Conservation (phyloP, 2,888 invertebrate genomes). For the Junonia oenone region DNA sequence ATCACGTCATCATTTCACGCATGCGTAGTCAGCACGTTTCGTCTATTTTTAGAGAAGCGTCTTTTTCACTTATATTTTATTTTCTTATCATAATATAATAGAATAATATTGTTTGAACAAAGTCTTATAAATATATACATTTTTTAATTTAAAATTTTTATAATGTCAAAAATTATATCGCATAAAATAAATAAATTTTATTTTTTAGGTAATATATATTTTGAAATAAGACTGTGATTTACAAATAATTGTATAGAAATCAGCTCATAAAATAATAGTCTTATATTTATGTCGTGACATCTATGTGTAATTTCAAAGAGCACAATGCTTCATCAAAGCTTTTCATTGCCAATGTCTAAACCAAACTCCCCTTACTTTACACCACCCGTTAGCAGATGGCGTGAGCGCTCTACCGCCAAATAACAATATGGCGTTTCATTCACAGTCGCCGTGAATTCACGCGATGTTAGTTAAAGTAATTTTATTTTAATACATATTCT, state of each 20-base stretch:
- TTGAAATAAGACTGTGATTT: too few species aligned
- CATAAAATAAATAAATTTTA: too few species aligned
- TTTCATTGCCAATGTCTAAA: conserved; percentile 9
- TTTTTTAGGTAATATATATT: too few species aligned
- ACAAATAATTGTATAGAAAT: too few species aligned
- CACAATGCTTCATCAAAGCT: conserved; percentile 4
- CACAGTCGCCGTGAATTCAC: conserved; percentile 39
- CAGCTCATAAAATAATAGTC: conserved; percentile 24
- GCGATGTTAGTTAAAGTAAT: conserved; percentile 41
- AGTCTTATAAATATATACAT: too few species aligned
- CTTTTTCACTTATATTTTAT: not conserved
- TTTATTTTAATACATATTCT: conserved; percentile 28
- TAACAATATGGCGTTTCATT: conserved; percentile 43
- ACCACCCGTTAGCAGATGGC: conserved; percentile 51
- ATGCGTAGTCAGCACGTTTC: conserved; percentile 40
- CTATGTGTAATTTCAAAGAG: conserved; percentile 23
- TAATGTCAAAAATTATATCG: too few species aligned
- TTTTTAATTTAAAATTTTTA: too few species aligned
- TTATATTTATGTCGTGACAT: conserved; percentile 25
- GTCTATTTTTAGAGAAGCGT: not conserved
- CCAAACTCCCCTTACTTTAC: conserved; percentile 24
- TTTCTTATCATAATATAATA: too few species aligned
- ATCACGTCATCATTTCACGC: conserved; percentile 52
- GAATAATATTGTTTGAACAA: too few species aligned
- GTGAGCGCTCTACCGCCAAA: conserved; percentile 36